phyloP scores from a whole-genome alignment of 1,140 invertebrate genomes.

The Drosophila grimshawi region DNA sequence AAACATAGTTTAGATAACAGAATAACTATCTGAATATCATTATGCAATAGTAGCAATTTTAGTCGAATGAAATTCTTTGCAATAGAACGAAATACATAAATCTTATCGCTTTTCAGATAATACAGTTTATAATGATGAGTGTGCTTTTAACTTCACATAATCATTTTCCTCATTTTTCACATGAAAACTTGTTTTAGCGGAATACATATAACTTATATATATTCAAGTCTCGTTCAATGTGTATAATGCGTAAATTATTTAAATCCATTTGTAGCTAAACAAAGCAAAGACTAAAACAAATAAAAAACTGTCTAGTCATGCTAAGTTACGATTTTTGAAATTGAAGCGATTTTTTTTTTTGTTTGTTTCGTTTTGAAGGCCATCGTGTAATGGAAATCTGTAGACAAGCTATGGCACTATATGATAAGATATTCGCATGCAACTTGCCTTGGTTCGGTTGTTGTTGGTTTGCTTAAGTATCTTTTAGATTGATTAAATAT shows the following conservation, averaged over 20 bases:
- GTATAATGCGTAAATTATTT: background rate
- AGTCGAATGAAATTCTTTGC: too few relatives aligned
- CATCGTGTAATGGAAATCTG: slow-evolving; percentile 24
- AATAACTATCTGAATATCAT: too few relatives aligned
- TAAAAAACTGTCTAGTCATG: slow-evolving; percentile 23
- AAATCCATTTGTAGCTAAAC: background rate
- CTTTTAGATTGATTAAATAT: slow-evolving; percentile 74
- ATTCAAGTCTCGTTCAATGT: background rate
- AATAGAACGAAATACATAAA: background rate
- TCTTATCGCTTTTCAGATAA: background rate
- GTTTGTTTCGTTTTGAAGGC: slow-evolving; percentile 32
- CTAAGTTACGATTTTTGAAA: slow-evolving; percentile 5
- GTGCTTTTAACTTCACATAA: slow-evolving; percentile 1
- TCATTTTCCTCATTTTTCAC: background rate
- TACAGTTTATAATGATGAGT: slow-evolving; percentile 9
- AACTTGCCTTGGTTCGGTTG: background rate
- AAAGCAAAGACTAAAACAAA: too few relatives aligned
- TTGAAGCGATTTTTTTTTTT: slow-evolving; percentile 5
- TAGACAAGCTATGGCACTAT: slow-evolving; percentile 21
- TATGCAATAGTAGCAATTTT: too few relatives aligned
- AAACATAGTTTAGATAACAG: too few relatives aligned
- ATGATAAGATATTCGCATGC: slow-evolving; percentile 55
- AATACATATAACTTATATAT: background rate
- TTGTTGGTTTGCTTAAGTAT: slow-evolving; percentile 13
- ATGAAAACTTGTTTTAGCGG: background rate